Evolutionary conservation across 1,140 invertebrate genomes (phyloP), one percentile per base, ranked within the genome.

Genomic region (Macrocentrus cingulum): DNA sequence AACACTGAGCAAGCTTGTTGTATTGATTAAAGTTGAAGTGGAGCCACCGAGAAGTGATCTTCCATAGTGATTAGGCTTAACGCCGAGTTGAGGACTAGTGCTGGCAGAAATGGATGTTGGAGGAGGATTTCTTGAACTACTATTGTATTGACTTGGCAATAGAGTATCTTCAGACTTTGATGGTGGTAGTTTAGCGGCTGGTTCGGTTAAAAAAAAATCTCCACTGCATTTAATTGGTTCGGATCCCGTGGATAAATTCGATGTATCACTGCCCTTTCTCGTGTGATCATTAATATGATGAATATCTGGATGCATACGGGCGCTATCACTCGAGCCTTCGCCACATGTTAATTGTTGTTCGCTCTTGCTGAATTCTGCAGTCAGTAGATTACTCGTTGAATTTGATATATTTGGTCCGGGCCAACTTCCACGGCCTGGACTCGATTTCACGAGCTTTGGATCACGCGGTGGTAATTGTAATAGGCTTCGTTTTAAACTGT

Each of bases 161-260:
- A 91, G 66, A 0, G 86, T 89, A 63, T 92, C 90, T 69, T 91
- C 90, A 56, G 89, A 91, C 23, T 87, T 83, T 0, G 89, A 91
- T 0, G 89, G 88, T 0, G 88, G 86, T 32, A 6, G 60, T 39
- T 19, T 71, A 72, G 13, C 68, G 65, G 23, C 71, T 66, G 49
- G 5, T 62, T 72, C 76, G n/a, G 75, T 70, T 44, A 56, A 49
- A n/a, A n/a, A n/a, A 57, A 18, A 16, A 11, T n/a, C 8, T 22
- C 25, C 32, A 32, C 37, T 57, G 6, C 64, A 60, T 36, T 71
- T 75, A 2, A 39, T 50, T 0, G 70, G 67, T 20, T 77, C 72
- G 0, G 74, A 72, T 0, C 66, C 63, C 1, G 67, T 69, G 4
- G 76, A 77, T 1, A 59, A 62, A 45, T 74, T 79, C 0, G 74